These are phyloP conservation scores for Rhorus exstirpatorius DNA, from an alignment of 2,888 invertebrate genomes.

Conservation along the genomic window DNA sequence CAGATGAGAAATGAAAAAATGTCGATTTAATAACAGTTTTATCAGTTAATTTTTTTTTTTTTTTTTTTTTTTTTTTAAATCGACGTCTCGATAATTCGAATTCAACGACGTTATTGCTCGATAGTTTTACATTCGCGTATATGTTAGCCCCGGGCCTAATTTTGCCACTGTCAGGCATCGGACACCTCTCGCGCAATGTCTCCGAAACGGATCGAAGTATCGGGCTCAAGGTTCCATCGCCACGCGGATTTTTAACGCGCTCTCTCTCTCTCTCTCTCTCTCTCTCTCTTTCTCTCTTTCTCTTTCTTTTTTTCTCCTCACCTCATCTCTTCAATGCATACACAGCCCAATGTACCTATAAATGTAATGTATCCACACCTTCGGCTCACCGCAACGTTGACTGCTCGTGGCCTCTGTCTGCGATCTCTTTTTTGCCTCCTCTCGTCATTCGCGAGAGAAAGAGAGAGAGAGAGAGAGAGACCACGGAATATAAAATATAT, in stretches of 20 bases:
- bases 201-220: conserved; percentile 83
- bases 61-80: not conserved
- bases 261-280: conserved; percentile 30
- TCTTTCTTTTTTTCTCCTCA: conserved; percentile 35
- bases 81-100: conserved; percentile 24
- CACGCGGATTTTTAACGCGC: conserved; percentile 57
- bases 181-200: conserved; percentile 74
- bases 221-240: conserved; percentile 82
- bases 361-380: conserved; percentile 45
- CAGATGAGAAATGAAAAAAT: too few species aligned
- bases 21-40: too few species aligned
- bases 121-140: conserved; percentile 11
- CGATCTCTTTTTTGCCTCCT: not conserved
- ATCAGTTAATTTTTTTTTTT: too few species aligned
- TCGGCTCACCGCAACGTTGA: conserved; percentile 62
- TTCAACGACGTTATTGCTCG: conserved; percentile 1
- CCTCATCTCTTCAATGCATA: conserved; percentile 50
- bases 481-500: conserved; percentile 59
- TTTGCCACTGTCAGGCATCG: conserved; percentile 32
- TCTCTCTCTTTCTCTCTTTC: conserved; percentile 26
- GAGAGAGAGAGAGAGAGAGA: too few species aligned
- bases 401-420: not conserved
- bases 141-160: conserved; percentile 57
- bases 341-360: too few species aligned
- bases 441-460: conserved; percentile 28